Conservation (phyloP, 2,797 vertebrate species). For the Perodicticus potto region DNA sequence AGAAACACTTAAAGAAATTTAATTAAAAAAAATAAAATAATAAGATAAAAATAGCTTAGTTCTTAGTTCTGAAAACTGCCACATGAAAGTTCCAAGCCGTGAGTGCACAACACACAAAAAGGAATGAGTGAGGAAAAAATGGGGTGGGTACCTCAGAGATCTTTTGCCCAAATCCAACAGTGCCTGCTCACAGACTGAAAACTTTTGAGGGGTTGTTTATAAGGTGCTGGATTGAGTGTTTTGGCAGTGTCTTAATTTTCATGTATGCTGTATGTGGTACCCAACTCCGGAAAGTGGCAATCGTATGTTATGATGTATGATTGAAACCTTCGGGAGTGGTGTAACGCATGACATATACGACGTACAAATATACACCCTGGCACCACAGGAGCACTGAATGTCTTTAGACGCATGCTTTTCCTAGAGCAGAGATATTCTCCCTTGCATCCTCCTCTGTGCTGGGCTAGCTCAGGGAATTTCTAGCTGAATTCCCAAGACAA, state of each 20-base stretch:
- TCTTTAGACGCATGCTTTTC: not conserved
- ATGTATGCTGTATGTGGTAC: not conserved
- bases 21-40: too few relatives aligned
- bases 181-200: not conserved
- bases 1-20: too few relatives aligned
- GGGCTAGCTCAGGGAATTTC: not conserved
- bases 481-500: not conserved
- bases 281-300: not conserved
- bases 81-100: not conserved
- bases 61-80: not conserved
- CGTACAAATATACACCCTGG: not conserved
- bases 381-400: too few relatives aligned
- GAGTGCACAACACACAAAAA: not conserved
- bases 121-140: not conserved
- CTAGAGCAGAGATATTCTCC: not conserved
- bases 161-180: not conserved
- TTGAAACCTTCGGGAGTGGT: not conserved
- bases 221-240: not conserved
- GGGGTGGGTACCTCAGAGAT: not conserved
- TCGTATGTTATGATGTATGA: not conserved
- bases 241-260: not conserved
- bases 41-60: too few relatives aligned
- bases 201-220: not conserved
- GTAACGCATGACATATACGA: not conserved
- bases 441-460: not conserved